These are phyloP conservation scores for Borostomias antarcticus DNA, from an alignment of 2,797 vertebrate species.

Conservation along the genomic window DNA sequence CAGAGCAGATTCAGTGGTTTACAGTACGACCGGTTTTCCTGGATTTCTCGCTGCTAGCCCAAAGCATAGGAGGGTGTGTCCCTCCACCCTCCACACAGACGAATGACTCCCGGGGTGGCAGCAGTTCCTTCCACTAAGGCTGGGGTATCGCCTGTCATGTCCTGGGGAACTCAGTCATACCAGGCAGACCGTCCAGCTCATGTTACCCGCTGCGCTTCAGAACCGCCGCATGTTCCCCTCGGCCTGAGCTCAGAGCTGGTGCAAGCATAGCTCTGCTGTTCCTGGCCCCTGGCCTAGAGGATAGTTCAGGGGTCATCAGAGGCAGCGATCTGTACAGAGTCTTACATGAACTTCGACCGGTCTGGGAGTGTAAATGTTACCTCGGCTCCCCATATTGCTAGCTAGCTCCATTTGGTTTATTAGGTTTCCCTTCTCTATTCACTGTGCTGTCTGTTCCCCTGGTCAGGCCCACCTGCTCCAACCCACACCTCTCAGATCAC, in stretches of 20 bases:
- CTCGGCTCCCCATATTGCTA: not conserved
- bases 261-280: not conserved
- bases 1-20: conserved; percentile 32
- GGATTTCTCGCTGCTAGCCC: conserved; percentile 39
- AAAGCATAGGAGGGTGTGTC: conserved; percentile 35
- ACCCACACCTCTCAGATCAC: conserved; percentile 17
- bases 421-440: not conserved
- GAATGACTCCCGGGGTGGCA: conserved; percentile 9
- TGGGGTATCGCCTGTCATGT: conserved; percentile 2
- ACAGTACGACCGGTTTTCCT: conserved; percentile 43
- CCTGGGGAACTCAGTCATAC: conserved; percentile 1
- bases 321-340: not conserved
- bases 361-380: not conserved
- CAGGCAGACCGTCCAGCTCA: conserved; percentile 13
- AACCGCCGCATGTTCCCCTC: not conserved
- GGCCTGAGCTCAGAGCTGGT: conserved; percentile 13
- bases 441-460: conserved; percentile 16
- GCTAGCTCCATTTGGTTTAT: not conserved
- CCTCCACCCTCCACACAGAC: not conserved
- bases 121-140: not conserved
- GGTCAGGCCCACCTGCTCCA: conserved; percentile 38
- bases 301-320: conserved; percentile 8
- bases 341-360: conserved; percentile 1
- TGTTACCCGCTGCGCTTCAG: conserved; percentile 25
- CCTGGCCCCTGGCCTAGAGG: not conserved